These are phyloP conservation scores for Drosophila kurseongensis DNA, from an alignment of 1,140 invertebrate species.

Conservation along the genomic window DNA sequence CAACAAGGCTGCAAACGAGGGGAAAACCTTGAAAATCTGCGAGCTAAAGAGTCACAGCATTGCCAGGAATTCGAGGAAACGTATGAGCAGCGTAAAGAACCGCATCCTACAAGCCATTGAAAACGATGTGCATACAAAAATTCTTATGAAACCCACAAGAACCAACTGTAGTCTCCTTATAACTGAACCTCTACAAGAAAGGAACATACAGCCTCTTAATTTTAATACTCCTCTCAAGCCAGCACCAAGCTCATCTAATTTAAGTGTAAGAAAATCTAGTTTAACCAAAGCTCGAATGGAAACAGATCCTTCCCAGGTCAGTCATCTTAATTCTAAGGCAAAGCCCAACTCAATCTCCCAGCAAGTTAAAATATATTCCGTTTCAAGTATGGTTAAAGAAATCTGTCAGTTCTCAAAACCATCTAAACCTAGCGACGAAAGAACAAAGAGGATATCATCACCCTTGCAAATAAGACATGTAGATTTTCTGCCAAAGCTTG, in stretches of 20 bases:
- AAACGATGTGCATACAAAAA: constrained; percentile 2
- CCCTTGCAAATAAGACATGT: constrained; percentile 27
- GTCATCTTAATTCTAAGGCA: neutral
- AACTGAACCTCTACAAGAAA: too few relatives aligned
- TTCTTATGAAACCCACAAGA: too few relatives aligned
- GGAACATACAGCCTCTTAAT: neutral
- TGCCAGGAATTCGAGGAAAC: constrained; percentile 40
- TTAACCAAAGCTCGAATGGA: neutral
- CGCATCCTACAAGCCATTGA: constrained; percentile 51
- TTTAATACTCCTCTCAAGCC: neutral
- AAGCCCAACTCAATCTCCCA: neutral
- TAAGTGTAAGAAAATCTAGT: constrained; percentile 17
- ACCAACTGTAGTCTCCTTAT: neutral
- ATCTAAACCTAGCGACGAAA: neutral
- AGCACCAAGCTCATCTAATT: neutral
- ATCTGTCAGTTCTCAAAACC: neutral
- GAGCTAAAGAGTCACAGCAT: constrained; percentile 64
- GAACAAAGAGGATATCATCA: neutral
- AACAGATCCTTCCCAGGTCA: neutral
- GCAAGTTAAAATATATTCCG: too few relatives aligned
- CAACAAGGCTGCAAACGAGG: neutral
- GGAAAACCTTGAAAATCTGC: constrained; percentile 19
- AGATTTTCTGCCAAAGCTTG: constrained; percentile 32
- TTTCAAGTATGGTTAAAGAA: neutral
- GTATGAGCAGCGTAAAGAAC: constrained; percentile 46